A percentile compares a stretch with the other conserved stretches of the same genome.
Conservation (phyloP, 2,797 vertebrate genomes). For the Betta splendens region DNA sequence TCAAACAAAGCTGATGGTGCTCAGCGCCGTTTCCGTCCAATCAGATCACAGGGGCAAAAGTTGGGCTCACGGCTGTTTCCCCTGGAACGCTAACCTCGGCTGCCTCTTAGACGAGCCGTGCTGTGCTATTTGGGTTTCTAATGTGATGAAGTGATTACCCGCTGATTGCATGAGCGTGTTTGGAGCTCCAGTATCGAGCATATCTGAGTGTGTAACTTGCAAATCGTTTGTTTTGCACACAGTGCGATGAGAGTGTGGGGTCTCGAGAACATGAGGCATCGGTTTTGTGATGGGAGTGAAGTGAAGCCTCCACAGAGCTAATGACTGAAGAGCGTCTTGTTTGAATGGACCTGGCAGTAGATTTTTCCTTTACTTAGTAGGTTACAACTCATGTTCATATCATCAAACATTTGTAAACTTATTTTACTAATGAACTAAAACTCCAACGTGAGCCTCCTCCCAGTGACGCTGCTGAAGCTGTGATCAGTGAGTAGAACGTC, state of each 20-base stretch:
- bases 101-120: constrained; percentile 43
- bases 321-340: no score
- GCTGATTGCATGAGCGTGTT: constrained; percentile 29
- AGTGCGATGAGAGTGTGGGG: not conserved
- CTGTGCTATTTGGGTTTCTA: constrained; percentile 34
- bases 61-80: constrained; percentile 11
- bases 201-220: constrained; percentile 18
- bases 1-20: constrained; percentile 28
- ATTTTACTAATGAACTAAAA: no score
- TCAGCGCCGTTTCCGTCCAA: constrained; percentile 13
- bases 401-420: no score
- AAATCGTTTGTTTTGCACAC: constrained; percentile 29
- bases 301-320: no score
- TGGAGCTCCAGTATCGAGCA: constrained; percentile 34
- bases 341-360: no score
- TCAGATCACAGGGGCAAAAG: constrained; percentile 29
- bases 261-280: constrained; percentile 10
- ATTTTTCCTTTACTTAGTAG: no score
- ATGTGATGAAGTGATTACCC: constrained; percentile 32
- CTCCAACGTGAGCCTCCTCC: no score
- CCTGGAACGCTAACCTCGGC: constrained; percentile 11
- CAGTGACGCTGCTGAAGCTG: no score
- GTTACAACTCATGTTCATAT: no score
- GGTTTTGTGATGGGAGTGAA: constrained; percentile 25
- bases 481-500: no score